These are phyloP conservation scores for Pyrgilauda ruficollis DNA, from an alignment of 2,113 vertebrate species.

Conservation along the genomic window DNA sequence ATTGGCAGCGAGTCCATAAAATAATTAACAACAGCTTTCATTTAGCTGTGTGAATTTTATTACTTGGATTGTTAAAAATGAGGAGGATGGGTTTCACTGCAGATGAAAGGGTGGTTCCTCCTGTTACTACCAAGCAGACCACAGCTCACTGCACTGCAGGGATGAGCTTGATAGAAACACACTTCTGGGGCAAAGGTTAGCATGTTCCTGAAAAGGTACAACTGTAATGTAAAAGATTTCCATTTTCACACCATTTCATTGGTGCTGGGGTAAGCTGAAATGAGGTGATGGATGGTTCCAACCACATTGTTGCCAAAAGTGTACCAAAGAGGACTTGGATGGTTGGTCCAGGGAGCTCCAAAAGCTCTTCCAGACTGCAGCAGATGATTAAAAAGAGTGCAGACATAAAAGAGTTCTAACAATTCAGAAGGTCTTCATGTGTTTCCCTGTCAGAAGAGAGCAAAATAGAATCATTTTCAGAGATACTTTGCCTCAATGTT, in stretches of 20 bases:
- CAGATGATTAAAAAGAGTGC: not conserved
- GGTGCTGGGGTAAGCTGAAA: not conserved
- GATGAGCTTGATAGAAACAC: not conserved
- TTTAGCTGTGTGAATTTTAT: slow-evolving; percentile 62
- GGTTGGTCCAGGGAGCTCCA: not conserved
- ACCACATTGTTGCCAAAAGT: not conserved
- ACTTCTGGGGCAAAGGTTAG: not conserved
- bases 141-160: not conserved
- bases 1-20: not conserved
- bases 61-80: not conserved
- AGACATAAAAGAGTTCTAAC: not conserved
- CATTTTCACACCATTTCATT: accelerated
- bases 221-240: not conserved
- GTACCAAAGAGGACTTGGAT: not conserved
- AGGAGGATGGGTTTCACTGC: slow-evolving; percentile 21
- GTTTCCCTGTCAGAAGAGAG: not conserved
- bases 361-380: not conserved
- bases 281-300: not conserved
- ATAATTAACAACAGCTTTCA: slow-evolving; percentile 64
- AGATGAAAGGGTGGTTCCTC: not conserved
- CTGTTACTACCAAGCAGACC: not conserved
- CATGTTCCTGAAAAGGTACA: not conserved
- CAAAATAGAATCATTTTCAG: not conserved
- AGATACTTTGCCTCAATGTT: not conserved
- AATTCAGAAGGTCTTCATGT: not conserved